These are phyloP conservation scores for Palythoa caribaeorum DNA, from an alignment of 92 coral and sea anemone genomes.

Conservation along the genomic window DNA sequence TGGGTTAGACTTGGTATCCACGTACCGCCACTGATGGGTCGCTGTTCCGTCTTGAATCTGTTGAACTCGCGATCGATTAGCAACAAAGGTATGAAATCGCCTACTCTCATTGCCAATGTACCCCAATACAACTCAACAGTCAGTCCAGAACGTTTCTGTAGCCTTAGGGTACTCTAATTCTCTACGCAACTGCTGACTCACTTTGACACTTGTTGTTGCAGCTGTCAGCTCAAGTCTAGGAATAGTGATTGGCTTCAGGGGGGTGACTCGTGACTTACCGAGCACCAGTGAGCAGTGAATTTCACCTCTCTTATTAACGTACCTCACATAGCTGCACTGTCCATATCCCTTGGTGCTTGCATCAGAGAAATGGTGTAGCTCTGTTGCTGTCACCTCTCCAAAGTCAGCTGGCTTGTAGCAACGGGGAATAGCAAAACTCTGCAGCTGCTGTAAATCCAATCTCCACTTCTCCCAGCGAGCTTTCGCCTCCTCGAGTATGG, in stretches of 20 bases:
- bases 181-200: conserved; percentile 24
- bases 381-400: not conserved
- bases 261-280: not conserved
- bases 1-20: not conserved
- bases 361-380: not conserved
- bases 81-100: not conserved
- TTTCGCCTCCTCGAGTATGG: not conserved
- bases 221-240: conserved; percentile 18
- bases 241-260: not conserved
- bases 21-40: not conserved
- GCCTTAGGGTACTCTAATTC: conserved; percentile 9
- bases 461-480: not conserved
- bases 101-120: not conserved
- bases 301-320: not conserved
- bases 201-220: not conserved
- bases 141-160: conserved; percentile 34
- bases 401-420: not conserved
- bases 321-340: not conserved
- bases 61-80: not conserved
- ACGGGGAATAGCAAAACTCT: not conserved
- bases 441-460: not conserved
- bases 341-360: not conserved
- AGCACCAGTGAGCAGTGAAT: not conserved
- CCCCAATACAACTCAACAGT: conserved; percentile 6
- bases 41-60: not conserved